Percentiles rank a stretch among this genome's conserved stretches.
Evolutionary conservation across 2,113 vertebrate genomes (phyloP).

Genomic region (Ancistrus triradiatus): DNA sequence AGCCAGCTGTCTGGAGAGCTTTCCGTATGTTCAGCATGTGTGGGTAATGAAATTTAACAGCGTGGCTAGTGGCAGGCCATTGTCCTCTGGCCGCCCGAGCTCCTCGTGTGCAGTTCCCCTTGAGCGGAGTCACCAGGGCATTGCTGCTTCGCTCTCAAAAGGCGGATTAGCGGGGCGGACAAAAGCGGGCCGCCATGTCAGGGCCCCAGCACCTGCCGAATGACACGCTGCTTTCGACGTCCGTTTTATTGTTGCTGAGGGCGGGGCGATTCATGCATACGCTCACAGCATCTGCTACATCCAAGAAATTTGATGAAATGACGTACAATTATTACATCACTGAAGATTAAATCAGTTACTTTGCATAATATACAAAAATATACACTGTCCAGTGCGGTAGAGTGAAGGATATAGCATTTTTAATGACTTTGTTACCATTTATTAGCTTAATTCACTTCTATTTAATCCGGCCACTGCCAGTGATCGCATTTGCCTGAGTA

Average conservation of each 20-base stretch:
- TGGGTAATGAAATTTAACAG: constrained; percentile 69
- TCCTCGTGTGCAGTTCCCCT: constrained; percentile 43
- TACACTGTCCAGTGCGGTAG: too few relatives aligned
- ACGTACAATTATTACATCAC: too few relatives aligned
- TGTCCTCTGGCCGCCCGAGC: constrained; percentile 61
- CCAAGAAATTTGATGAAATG: too few relatives aligned
- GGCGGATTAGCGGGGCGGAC: constrained; percentile 63
- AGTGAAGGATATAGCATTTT: too few relatives aligned
- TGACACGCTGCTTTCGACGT: constrained; percentile 17
- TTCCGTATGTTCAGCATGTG: constrained; percentile 47
- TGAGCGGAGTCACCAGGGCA: constrained; percentile 59
- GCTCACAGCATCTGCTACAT: background rate
- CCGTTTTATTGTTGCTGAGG: background rate
- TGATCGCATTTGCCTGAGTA: too few relatives aligned
- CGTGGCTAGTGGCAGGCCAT: constrained; percentile 61
- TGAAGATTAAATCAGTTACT: too few relatives aligned
- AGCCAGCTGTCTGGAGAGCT: constrained; percentile 40
- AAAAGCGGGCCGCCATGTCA: constrained; percentile 60
- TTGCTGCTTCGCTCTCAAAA: constrained; percentile 69
- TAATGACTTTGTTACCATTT: too few relatives aligned
- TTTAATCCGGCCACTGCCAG: too few relatives aligned
- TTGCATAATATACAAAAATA: too few relatives aligned
- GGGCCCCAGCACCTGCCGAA: constrained; percentile 63
- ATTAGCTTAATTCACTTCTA: too few relatives aligned
- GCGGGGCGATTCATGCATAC: background rate